Evolutionary conservation across 2,888 invertebrate genomes (phyloP), one percentile per base, ranked within the genome.

Genomic region (Trachelus iudaicus): DNA sequence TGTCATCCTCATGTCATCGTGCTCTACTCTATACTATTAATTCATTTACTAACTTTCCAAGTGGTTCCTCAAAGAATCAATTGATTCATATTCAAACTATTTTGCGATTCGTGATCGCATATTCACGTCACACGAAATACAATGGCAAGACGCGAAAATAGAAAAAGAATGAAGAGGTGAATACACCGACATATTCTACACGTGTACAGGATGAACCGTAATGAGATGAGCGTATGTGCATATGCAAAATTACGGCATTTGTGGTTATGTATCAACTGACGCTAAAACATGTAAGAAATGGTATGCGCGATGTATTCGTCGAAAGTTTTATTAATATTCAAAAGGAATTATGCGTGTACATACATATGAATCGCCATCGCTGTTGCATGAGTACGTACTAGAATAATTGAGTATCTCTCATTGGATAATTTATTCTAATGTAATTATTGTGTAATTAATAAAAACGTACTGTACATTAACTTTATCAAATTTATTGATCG

Each of bases 361-460:
- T 35, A 35, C 35, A 71, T 71, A 31, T 3, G 71, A 33, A 71
- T 31, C 31, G 31, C 30, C 31, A 11, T 71, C 71, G 31, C 33
- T 34, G 71, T 34, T 31, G 13, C 6, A 71, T 12, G 31, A 31
- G 31, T 23, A 1, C 4, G 15, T 23, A 33, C 31, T 34, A 34
- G 15, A 15, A 31, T 56, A 23, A 56, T 34, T 31, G 71, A 31
- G 15, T 71, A 71, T 31, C 71, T 71, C 31, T 12, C 31, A 31
- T 71, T 56, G 31, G 31, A 12, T 71, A 71, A 71, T 71, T 71
- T 71, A 71, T 71, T 71, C 9, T 33, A 71, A 31, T 71, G 31
- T 71, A 31, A 71, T 71, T 71, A 71, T 71, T 31, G 23, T 71
- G 71, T 56, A 71, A 33, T 71, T 34, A 71, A 71, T 71, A 71